phyloP scores from a whole-genome alignment of 2,113 vertebrate species.

The Cichladusa arquata region DNA sequence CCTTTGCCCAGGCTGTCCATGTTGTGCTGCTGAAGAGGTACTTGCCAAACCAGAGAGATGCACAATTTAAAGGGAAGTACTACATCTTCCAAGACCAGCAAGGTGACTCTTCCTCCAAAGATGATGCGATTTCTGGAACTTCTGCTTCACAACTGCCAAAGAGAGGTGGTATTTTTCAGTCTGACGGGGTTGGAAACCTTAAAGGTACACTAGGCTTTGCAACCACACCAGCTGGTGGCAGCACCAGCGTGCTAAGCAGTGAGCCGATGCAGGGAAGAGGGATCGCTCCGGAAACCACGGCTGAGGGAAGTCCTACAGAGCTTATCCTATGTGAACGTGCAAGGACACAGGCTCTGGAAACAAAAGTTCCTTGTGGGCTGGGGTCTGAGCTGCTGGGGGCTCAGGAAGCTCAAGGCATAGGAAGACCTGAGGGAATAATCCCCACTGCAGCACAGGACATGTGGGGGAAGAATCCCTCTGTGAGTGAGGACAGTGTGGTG shows the following conservation, averaged over 20 bases:
- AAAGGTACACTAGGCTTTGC: neutral
- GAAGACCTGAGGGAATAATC: neutral
- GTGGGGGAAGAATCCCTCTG: neutral
- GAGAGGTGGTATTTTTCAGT: neutral
- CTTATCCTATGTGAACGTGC: rapidly evolving
- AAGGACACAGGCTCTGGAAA: neutral
- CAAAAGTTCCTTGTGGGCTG: neutral
- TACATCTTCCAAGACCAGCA: conserved; percentile 5
- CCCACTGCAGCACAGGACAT: neutral
- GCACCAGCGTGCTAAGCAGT: rapidly evolving
- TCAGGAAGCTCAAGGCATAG: neutral
- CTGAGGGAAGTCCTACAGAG: neutral
- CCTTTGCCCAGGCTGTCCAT: conserved; percentile 8
- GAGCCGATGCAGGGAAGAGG: neutral
- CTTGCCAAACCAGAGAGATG: neutral
- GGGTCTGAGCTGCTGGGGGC: neutral
- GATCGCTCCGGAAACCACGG: rapidly evolving
- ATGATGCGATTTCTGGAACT: neutral
- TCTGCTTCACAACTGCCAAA: neutral
- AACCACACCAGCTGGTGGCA: rapidly evolving
- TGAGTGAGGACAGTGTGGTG: rapidly evolving
- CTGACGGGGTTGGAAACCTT: neutral
- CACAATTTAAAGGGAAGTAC: conserved; percentile 33
- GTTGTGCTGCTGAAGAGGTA: conserved; percentile 21
- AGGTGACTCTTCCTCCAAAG: neutral